Percentiles rank a stretch among this genome's conserved stretches.
Conservation (phyloP, 1,140 invertebrate species). For the Caenorhabditis remanei region DNA sequence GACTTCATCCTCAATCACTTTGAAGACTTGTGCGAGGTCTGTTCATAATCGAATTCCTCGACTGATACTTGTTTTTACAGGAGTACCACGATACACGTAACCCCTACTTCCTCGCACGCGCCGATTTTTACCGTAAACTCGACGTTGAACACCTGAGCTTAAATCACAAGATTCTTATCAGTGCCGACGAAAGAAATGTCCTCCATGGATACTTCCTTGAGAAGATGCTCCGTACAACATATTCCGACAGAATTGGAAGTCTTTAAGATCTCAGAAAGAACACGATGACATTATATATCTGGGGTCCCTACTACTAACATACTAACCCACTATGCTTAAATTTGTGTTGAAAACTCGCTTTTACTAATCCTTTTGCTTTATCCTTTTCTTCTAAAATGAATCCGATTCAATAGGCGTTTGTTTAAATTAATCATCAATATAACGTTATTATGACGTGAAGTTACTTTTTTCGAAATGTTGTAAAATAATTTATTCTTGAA, state of each 20-base stretch:
- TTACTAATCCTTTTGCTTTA: too few species aligned
- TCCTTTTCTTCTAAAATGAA: too few species aligned
- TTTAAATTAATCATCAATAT: too few species aligned
- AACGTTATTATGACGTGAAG: too few species aligned
- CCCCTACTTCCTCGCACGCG: neutral
- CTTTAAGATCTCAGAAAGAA: neutral
- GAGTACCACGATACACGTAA: neutral
- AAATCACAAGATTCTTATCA: neutral
- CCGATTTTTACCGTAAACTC: slow-evolving; percentile 15
- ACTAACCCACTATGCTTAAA: too few species aligned
- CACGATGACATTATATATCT: too few species aligned
- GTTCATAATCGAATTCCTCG: neutral
- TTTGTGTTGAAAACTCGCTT: too few species aligned
- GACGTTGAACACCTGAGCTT: neutral
- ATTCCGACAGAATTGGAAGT: neutral
- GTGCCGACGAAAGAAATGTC: neutral
- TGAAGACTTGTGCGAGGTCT: neutral
- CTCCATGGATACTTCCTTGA: neutral
- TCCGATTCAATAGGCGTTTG: too few species aligned
- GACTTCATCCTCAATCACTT: neutral
- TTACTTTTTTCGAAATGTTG: too few species aligned
- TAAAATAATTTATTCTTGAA: too few species aligned
- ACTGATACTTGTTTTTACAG: neutral
- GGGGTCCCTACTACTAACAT: too few species aligned
- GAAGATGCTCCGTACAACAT: neutral